phyloP scores from a whole-genome alignment of 2,113 vertebrate species.

The Marmota flaviventris region DNA sequence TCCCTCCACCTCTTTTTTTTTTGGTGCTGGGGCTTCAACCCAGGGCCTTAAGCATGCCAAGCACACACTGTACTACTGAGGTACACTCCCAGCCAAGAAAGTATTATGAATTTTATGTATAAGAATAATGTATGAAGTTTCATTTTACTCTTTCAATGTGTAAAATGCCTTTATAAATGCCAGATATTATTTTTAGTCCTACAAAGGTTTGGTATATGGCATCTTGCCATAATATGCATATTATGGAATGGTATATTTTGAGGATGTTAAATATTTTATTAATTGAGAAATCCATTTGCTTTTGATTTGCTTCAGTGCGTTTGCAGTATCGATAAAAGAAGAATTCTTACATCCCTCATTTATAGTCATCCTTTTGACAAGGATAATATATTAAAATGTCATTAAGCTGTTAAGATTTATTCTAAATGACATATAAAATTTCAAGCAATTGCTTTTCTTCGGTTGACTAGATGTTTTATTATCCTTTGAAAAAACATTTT shows the following conservation, averaged over 20 bases:
- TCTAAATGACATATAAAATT: slow-evolving; percentile 35
- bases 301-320: slow-evolving; percentile 53
- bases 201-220: slow-evolving; percentile 38
- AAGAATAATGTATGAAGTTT: not conserved
- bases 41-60: not conserved
- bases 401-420: slow-evolving; percentile 64
- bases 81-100: not conserved
- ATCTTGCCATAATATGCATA: slow-evolving; percentile 27
- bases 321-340: slow-evolving; percentile 50
- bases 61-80: not conserved
- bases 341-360: slow-evolving; percentile 35
- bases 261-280: slow-evolving; percentile 70
- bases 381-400: slow-evolving; percentile 56
- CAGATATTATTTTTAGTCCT: slow-evolving; percentile 17
- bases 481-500: slow-evolving; percentile 50
- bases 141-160: not conserved
- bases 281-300: slow-evolving; percentile 58
- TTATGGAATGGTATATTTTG: slow-evolving; percentile 53
- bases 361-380: slow-evolving; percentile 34
- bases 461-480: slow-evolving; percentile 52
- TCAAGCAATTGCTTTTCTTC: slow-evolving; percentile 57
- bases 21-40: not conserved
- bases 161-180: not conserved
- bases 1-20: not conserved
- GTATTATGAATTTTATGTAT: not conserved